Evolutionary conservation across 2,113 vertebrate species (phyloP).

Genomic region (Paralichthys olivaceus): DNA sequence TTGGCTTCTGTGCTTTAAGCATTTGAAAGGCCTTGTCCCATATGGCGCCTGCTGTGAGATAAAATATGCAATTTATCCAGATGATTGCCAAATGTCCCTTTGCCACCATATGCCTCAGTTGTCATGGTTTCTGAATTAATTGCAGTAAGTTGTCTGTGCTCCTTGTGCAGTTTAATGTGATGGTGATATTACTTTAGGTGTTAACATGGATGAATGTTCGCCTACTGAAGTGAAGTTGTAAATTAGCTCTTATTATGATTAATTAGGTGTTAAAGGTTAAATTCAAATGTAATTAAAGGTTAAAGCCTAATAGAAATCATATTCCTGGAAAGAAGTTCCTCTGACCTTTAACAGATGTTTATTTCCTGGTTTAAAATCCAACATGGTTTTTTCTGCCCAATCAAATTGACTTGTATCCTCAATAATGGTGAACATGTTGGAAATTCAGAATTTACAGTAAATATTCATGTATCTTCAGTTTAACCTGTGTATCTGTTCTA

Average conservation of each 20-base stretch:
- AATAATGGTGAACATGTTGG: neutral
- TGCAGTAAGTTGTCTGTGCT: constrained; percentile 3
- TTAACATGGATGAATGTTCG: constrained; percentile 8
- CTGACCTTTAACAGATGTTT: constrained; percentile 49
- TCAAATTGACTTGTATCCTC: neutral
- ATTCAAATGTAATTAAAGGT: constrained; percentile 45
- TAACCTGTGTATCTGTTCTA: no score
- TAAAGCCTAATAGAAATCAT: constrained; percentile 37
- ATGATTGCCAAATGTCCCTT: constrained; percentile 12
- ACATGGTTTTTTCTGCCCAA: neutral
- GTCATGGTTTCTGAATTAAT: constrained; percentile 32
- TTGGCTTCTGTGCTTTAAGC: neutral
- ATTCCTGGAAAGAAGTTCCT: constrained; percentile 25
- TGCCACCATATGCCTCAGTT: constrained; percentile 28
- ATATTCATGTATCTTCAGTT: neutral
- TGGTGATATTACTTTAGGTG: constrained; percentile 9
- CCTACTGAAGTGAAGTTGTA: neutral
- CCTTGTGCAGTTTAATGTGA: neutral
- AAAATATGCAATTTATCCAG: constrained; percentile 28
- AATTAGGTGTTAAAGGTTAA: constrained; percentile 48
- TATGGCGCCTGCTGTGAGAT: constrained; percentile 23
- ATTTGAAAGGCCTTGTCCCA: neutral
- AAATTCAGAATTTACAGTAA: neutral
- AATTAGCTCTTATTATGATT: constrained; percentile 28
- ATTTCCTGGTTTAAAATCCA: neutral